Conservation (phyloP, 2,113 vertebrate species). For the Psettodes erumei region DNA sequence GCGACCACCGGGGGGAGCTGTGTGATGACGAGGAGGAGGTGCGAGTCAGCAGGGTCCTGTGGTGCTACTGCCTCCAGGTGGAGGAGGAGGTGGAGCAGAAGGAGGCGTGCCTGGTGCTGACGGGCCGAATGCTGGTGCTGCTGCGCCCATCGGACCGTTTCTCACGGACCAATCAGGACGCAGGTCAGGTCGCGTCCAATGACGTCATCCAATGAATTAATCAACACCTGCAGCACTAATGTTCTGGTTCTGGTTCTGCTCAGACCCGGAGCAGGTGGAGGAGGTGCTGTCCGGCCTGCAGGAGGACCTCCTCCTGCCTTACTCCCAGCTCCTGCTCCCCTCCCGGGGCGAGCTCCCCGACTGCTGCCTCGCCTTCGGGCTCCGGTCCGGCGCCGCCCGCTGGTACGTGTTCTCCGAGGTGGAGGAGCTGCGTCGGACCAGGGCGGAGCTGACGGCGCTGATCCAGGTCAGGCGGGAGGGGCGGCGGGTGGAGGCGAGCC, state of each 20-base stretch:
- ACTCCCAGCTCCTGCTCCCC: constrained; percentile 79
- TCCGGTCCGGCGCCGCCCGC: constrained; percentile 73
- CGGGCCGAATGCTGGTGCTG: constrained; percentile 81
- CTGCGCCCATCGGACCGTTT: constrained; percentile 67
- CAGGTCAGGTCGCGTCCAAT: constrained; percentile 54
- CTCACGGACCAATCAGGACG: constrained; percentile 39
- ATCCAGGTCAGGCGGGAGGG: constrained; percentile 48
- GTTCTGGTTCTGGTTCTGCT: no score
- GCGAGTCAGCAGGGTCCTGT: constrained; percentile 83
- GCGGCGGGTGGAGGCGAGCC: no score
- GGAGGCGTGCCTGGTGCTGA: constrained; percentile 89
- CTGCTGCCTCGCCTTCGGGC: constrained; percentile 85
- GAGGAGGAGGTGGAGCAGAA: constrained; percentile 85
- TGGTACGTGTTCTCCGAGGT: constrained; percentile 88
- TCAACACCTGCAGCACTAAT: background rate
- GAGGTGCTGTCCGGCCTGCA: constrained; percentile 84
- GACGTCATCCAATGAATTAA: no score
- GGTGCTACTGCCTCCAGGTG: constrained; percentile 89
- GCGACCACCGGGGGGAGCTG: background rate
- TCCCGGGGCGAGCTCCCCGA: constrained; percentile 79
- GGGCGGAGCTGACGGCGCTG: constrained; percentile 77
- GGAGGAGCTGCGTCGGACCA: constrained; percentile 85
- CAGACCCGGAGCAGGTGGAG: constrained; percentile 68
- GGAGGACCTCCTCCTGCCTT: constrained; percentile 82
- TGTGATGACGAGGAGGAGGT: constrained; percentile 8